Evolutionary conservation across 2,113 vertebrate species (phyloP).

Genomic region (Furnarius figulus): DNA sequence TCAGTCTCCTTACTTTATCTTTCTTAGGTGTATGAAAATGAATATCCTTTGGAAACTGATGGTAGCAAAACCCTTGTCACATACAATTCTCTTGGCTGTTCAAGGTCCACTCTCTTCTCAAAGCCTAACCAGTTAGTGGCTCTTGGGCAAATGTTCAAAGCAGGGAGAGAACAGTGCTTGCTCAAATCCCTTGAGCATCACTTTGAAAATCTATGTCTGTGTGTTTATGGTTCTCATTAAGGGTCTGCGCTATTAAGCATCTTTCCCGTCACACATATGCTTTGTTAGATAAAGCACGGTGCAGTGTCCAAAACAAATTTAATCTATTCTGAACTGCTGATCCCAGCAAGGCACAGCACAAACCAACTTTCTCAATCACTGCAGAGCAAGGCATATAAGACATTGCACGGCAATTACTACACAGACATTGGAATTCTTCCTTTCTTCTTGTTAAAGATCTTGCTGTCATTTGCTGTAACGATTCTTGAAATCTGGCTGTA

Average conservation of each 20-base stretch:
- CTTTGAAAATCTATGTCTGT: background rate
- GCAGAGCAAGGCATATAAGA: background rate
- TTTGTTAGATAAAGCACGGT: conserved; percentile 39
- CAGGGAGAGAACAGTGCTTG: background rate
- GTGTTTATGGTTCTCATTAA: conserved; percentile 54
- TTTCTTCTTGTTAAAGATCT: conserved; percentile 29
- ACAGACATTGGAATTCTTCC: background rate
- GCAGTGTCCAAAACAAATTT: conserved; percentile 55
- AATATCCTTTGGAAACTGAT: background rate
- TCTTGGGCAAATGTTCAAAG: background rate
- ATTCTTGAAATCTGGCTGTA: background rate
- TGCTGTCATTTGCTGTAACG: conserved; percentile 34
- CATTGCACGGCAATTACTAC: background rate
- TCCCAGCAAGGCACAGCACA: conserved; percentile 30
- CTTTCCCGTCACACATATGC: conserved; percentile 14
- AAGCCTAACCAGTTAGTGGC: background rate
- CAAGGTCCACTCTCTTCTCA: background rate
- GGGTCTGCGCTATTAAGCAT: background rate
- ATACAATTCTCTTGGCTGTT: background rate
- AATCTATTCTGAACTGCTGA: conserved; percentile 58
- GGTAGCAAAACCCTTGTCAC: background rate
- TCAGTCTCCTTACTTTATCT: background rate
- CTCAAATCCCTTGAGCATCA: background rate
- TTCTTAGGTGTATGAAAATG: background rate
- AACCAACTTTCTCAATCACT: conserved; percentile 17